These are phyloP conservation scores for Tokudaia tokunoshimensis DNA, from an alignment of 2,797 vertebrate genomes.

Conservation along the genomic window DNA sequence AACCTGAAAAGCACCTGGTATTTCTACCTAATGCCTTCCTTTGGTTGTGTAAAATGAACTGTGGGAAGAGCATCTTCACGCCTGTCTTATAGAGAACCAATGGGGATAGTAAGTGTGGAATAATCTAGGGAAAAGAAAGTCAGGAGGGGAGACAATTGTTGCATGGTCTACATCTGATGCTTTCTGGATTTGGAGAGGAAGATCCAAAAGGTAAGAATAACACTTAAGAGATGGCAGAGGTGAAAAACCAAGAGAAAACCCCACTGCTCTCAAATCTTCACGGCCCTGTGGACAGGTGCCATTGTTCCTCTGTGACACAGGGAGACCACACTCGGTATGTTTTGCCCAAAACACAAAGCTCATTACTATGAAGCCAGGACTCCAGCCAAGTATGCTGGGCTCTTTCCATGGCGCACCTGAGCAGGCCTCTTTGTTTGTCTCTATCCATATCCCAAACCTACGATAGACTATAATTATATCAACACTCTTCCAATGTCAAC, in stretches of 20 bases:
- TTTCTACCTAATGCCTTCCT: neutral
- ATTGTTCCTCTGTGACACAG: neutral
- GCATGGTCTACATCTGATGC: neutral
- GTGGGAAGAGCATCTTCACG: neutral
- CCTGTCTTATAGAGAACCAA: neutral
- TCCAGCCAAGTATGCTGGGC: neutral
- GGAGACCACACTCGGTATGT: neutral
- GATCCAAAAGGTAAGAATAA: neutral
- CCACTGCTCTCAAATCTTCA: neutral
- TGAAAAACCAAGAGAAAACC: neutral
- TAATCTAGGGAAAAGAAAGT: neutral
- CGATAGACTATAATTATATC: neutral
- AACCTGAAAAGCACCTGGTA: neutral
- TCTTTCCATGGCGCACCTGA: conserved; percentile 58
- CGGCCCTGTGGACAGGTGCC: neutral
- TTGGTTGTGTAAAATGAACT: neutral
- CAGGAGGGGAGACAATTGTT: neutral
- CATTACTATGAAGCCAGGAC: neutral
- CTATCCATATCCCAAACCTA: conserved; percentile 31
- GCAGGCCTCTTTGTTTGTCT: conserved; percentile 17
- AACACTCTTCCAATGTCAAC: conserved; percentile 67
- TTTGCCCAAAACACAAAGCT: conserved; percentile 43
- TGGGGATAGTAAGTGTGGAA: neutral
- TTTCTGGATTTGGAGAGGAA: neutral
- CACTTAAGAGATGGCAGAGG: neutral